phyloP scores from a whole-genome alignment of 2,113 vertebrate genomes.

The Oplegnathus fasciatus region DNA sequence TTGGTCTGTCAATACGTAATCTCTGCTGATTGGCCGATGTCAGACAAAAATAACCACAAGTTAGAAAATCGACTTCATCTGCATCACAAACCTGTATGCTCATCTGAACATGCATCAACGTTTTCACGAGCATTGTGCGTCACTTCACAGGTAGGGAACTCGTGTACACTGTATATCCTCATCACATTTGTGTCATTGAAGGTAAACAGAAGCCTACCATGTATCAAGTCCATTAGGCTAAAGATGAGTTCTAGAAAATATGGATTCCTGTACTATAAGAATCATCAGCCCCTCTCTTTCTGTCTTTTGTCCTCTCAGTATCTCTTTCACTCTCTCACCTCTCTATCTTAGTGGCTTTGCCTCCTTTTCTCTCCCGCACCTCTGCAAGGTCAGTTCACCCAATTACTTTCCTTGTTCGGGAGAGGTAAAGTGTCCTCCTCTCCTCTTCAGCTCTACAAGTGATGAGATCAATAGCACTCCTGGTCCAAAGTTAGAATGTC shows the following conservation, averaged over 20 bases:
- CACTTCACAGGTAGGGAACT: not conserved
- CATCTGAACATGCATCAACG: too few relatives aligned
- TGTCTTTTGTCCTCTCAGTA: constrained; percentile 4
- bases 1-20: too few relatives aligned
- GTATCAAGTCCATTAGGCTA: not conserved
- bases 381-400: constrained; percentile 53
- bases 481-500: constrained; percentile 45
- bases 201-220: not conserved
- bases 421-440: constrained; percentile 49
- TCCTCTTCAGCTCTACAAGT: constrained; percentile 35
- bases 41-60: too few relatives aligned
- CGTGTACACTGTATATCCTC: not conserved
- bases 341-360: not conserved
- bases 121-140: not conserved
- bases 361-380: constrained; percentile 3
- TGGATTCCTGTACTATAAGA: not conserved
- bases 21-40: too few relatives aligned
- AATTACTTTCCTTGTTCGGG: constrained; percentile 52
- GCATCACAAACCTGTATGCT: too few relatives aligned
- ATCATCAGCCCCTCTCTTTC: not conserved
- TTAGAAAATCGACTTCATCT: too few relatives aligned
- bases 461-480: constrained; percentile 64
- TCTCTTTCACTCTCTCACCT: not conserved
- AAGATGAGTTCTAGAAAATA: not conserved
- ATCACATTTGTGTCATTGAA: not conserved